Percentiles rank a stretch among this genome's conserved stretches.
phyloP scores from a whole-genome alignment of 2,888 invertebrate species.

The Sylvicola cinctus region DNA sequence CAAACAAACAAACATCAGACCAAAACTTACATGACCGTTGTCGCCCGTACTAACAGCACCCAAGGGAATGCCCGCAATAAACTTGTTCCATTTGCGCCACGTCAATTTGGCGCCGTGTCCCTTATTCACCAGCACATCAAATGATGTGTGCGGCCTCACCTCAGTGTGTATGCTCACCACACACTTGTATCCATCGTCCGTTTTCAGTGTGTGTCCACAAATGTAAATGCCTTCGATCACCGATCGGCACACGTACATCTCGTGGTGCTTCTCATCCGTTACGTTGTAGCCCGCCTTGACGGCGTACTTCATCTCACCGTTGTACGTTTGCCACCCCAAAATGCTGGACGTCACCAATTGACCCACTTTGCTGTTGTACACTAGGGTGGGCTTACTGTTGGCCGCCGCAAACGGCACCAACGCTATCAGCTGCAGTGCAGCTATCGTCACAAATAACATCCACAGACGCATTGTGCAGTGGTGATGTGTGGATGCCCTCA shows the following conservation, averaged over 20 bases:
- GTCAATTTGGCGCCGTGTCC: slow-evolving; percentile 54
- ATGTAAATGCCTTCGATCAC: slow-evolving; percentile 50
- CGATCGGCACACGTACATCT: slow-evolving; percentile 55
- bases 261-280: slow-evolving; percentile 21
- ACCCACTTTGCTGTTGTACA: slow-evolving; percentile 18
- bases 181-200: slow-evolving; percentile 39
- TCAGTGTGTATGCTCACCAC: slow-evolving; percentile 38
- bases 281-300: slow-evolving; percentile 38
- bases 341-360: slow-evolving; percentile 65
- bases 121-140: slow-evolving; percentile 56
- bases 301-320: slow-evolving; percentile 31
- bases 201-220: slow-evolving; percentile 33
- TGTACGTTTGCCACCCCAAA: slow-evolving; percentile 45
- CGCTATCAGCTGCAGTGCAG: too few relatives aligned
- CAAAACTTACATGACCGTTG: slow-evolving; percentile 24
- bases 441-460: too few relatives aligned
- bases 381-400: too few relatives aligned
- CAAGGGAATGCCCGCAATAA: slow-evolving; percentile 34
- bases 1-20: too few relatives aligned
- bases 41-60: slow-evolving; percentile 45
- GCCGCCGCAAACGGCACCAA: too few relatives aligned
- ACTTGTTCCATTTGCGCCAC: slow-evolving; percentile 60
- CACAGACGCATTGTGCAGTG: too few relatives aligned
- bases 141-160: slow-evolving; percentile 34
- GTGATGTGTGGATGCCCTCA: too few relatives aligned